A percentile compares a stretch with the other conserved stretches of the same genome.
These are phyloP conservation scores for Isotomurus palustris DNA, from an alignment of 2,888 invertebrate species.

Conservation along the genomic window DNA sequence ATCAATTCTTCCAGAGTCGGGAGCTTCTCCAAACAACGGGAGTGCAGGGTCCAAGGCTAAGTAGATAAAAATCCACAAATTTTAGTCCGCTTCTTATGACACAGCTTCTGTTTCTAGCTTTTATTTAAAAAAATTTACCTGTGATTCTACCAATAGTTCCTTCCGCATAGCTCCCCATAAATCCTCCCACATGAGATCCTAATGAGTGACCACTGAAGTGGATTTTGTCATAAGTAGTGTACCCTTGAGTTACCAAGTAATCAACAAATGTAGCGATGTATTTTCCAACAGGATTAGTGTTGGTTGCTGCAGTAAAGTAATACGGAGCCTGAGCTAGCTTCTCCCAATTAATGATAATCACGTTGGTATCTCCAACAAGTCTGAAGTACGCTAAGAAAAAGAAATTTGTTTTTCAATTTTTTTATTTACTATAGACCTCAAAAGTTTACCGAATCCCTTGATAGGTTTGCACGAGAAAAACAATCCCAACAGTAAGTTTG, in stretches of 20 bases:
- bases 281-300: conserved; percentile 60
- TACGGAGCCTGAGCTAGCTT: conserved; percentile 61
- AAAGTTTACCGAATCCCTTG: no score
- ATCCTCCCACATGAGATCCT: conserved; percentile 62
- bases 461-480: no score
- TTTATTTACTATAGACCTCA: no score
- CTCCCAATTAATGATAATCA: conserved; percentile 59
- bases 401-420: no score
- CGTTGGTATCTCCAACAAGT: conserved; percentile 57
- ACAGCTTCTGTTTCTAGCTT: no score
- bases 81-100: not conserved
- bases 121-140: no score
- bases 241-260: conserved; percentile 58
- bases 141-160: conserved; percentile 48
- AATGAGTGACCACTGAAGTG: conserved; percentile 62
- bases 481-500: no score
- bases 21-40: conserved; percentile 57
- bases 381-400: conserved; percentile 54
- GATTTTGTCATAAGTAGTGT: conserved; percentile 55
- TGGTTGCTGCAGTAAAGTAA: conserved; percentile 58
- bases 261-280: conserved; percentile 59
- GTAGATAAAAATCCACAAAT: conserved; percentile 2
- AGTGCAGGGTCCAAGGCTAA: conserved; percentile 63
- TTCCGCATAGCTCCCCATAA: conserved; percentile 57
- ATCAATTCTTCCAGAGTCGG: conserved; percentile 57